Evolutionary conservation across 2,888 invertebrate genomes (phyloP).

Genomic region (Sialis lutaria): DNA sequence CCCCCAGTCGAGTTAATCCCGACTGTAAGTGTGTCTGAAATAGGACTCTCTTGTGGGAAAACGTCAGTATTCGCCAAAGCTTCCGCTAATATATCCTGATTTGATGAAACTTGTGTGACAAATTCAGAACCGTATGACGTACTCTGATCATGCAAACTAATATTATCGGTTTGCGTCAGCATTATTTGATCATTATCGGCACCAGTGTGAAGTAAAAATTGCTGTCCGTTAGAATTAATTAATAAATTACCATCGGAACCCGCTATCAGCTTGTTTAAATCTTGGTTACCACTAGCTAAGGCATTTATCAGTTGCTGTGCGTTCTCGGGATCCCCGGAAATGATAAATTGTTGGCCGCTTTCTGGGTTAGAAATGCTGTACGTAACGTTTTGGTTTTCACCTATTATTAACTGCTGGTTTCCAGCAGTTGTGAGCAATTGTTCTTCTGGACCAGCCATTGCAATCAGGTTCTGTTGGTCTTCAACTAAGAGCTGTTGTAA

Average conservation of each 20-base stretch:
- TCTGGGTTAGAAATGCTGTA: constrained; percentile 15
- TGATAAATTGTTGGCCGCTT: constrained; percentile 22
- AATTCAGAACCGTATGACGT: constrained; percentile 1
- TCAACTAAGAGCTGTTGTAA: constrained; percentile 5
- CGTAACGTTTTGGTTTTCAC: constrained; percentile 13
- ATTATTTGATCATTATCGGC: constrained; percentile 1
- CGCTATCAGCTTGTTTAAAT: constrained; percentile 23
- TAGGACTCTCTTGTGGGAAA: constrained; percentile 35
- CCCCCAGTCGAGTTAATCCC: constrained; percentile 21
- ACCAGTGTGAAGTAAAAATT: constrained; percentile 24
- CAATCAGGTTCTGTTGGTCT: constrained; percentile 6
- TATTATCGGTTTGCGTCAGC: constrained; percentile 1
- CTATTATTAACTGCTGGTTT: constrained; percentile 2
- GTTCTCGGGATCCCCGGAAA: constrained; percentile 24
- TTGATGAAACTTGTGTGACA: constrained; percentile 19
- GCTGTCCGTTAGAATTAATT: constrained; percentile 27
- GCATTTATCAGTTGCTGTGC: constrained; percentile 26
- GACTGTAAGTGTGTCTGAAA: constrained; percentile 19
- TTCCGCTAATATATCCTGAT: constrained; percentile 56
- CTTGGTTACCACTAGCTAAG: constrained; percentile 23
- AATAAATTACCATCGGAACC: constrained; percentile 24
- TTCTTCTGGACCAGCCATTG: constrained; percentile 1
- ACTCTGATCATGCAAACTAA: not conserved
- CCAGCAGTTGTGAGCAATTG: constrained; percentile 5
- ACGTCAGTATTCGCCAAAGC: constrained; percentile 59